phyloP scores from a whole-genome alignment of 2,888 invertebrate species.

The Polymixis flavicincta region DNA sequence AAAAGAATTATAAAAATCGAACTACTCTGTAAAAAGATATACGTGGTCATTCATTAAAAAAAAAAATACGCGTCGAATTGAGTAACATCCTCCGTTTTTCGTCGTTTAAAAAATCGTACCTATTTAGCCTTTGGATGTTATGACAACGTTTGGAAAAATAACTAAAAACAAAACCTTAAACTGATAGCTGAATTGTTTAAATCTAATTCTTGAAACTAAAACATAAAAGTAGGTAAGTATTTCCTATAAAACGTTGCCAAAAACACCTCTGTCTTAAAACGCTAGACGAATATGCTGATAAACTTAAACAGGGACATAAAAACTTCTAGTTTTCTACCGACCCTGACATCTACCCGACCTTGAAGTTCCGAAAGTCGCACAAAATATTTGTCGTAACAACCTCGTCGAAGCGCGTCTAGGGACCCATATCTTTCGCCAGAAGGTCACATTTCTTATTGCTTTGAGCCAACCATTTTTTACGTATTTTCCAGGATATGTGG shows the following conservation, averaged over 20 bases:
- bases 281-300: conserved; percentile 3
- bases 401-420: conserved; percentile 48
- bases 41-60: too few species aligned
- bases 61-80: too few species aligned
- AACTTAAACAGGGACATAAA: not conserved
- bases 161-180: not conserved
- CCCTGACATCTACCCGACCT: conserved; percentile 44
- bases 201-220: not conserved
- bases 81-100: too few species aligned
- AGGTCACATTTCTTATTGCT: conserved; percentile 59
- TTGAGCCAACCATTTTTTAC: conserved; percentile 52
- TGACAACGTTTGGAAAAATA: not conserved
- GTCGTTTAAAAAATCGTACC: not conserved
- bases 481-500: conserved; percentile 26
- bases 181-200: not conserved
- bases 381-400: conserved; percentile 60
- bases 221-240: not conserved
- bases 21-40: too few species aligned
- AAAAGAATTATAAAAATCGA: too few species aligned
- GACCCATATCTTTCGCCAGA: conserved; percentile 57
- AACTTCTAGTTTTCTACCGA: not conserved
- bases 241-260: not conserved
- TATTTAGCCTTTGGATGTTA: not conserved
- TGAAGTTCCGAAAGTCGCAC: conserved; percentile 32
- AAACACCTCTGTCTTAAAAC: not conserved